Conservation (phyloP, 2,888 invertebrate species). For the Sesamia inferens region DNA sequence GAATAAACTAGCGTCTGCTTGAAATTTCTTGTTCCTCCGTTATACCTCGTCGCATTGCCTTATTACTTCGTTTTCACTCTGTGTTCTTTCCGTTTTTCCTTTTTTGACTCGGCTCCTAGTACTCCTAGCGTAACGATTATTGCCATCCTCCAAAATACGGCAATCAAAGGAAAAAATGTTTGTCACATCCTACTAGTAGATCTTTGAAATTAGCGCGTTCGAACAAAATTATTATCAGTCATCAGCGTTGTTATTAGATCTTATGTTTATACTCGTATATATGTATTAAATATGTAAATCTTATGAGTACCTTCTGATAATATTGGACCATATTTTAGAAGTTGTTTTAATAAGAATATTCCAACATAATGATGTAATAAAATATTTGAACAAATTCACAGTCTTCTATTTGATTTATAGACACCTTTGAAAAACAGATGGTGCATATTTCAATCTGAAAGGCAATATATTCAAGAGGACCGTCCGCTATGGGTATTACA, state of each 20-base stretch:
- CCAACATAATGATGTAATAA: conserved; percentile 27
- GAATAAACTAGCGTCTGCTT: neutral
- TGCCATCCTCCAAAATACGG: neutral
- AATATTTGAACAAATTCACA: conserved; percentile 39
- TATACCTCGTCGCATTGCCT: neutral
- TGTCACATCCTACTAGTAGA: neutral
- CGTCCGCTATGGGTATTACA: conserved; percentile 39
- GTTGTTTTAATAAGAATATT: conserved; percentile 8
- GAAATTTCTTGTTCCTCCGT: neutral
- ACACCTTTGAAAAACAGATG: conserved; percentile 49
- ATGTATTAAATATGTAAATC: neutral
- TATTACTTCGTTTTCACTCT: neutral
- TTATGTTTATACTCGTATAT: too few relatives aligned
- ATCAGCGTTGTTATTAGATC: too few relatives aligned
- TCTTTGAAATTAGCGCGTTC: neutral
- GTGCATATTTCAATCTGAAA: conserved; percentile 52
- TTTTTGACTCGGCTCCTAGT: neutral
- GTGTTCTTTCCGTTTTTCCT: neutral
- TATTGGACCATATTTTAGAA: neutral
- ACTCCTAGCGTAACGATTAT: neutral
- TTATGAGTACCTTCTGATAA: neutral
- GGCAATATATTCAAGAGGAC: conserved; percentile 51
- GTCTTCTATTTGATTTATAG: conserved; percentile 44
- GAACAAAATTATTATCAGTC: too few relatives aligned
- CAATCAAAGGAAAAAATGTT: neutral